Evolutionary conservation across 1,140 invertebrate genomes (phyloP).

Genomic region (Grapholita molesta): DNA sequence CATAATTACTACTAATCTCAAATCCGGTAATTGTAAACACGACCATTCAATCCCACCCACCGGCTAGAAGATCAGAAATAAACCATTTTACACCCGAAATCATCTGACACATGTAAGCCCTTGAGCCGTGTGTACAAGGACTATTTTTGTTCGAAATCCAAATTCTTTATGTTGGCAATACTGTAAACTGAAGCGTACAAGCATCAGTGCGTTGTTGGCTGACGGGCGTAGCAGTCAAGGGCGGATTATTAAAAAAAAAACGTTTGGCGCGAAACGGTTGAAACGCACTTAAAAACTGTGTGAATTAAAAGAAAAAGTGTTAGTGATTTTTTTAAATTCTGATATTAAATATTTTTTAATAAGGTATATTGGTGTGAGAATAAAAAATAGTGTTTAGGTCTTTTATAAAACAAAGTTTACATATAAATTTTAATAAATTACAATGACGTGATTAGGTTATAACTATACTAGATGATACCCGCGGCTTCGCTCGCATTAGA

Average conservation of each 20-base stretch:
- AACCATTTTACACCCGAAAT: conserved; percentile 35
- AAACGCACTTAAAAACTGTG: not conserved
- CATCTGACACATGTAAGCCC: not conserved
- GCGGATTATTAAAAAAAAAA: not conserved
- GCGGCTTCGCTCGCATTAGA: too few relatives aligned
- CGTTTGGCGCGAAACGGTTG: not conserved
- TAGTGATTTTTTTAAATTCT: not conserved
- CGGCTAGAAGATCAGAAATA: conserved; percentile 44
- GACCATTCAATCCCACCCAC: conserved; percentile 40
- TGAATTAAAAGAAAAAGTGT: not conserved
- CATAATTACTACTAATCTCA: conserved; percentile 7
- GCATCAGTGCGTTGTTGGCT: not conserved
- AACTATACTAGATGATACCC: too few relatives aligned
- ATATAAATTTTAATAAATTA: not conserved
- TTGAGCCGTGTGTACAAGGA: not conserved
- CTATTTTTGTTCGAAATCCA: not conserved
- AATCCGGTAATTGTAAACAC: not conserved
- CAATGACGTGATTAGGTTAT: too few relatives aligned
- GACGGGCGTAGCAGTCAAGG: not conserved
- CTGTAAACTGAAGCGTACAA: not conserved
- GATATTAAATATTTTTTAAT: not conserved
- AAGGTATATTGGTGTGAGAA: not conserved
- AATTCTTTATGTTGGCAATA: not conserved
- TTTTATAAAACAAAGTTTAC: not conserved
- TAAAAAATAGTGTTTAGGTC: not conserved